Conservation (phyloP, 2,888 invertebrate species). For the Brenthis ino region DNA sequence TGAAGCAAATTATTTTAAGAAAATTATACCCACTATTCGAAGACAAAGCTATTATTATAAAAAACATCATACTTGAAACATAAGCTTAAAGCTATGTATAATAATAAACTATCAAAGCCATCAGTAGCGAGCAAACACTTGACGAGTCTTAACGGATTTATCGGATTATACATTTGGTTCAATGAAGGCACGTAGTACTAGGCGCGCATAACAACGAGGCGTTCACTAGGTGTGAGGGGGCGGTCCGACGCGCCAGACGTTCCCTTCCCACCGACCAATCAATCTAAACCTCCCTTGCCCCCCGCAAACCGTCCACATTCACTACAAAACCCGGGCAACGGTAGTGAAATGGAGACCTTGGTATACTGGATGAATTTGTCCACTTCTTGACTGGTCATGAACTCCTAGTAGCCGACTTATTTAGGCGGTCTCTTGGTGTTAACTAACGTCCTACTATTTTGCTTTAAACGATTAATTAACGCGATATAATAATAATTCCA, state of each 20-base stretch:
- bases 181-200: conserved; percentile 65
- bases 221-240: conserved; percentile 73
- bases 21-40: too few species aligned
- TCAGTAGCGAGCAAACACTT: neutral
- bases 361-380: conserved; percentile 49
- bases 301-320: conserved; percentile 48
- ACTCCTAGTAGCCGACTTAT: conserved; percentile 64
- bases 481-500: neutral
- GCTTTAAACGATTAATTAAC: neutral
- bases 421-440: conserved; percentile 47
- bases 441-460: conserved; percentile 23
- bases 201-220: conserved; percentile 75
- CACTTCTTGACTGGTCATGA: conserved; percentile 57
- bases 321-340: conserved; percentile 51
- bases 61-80: conserved; percentile 10
- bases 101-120: neutral
- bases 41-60: neutral
- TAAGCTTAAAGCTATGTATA: conserved; percentile 14
- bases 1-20: too few species aligned
- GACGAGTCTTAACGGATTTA: conserved; percentile 19
- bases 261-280: conserved; percentile 73
- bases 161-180: conserved; percentile 47
- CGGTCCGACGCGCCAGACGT: conserved; percentile 73
- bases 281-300: conserved; percentile 64
- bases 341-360: conserved; percentile 51